Base-by-base conservation (phyloP, 2,888 invertebrate genomes). In the Amblyjoppa fuscipennis region DNA sequence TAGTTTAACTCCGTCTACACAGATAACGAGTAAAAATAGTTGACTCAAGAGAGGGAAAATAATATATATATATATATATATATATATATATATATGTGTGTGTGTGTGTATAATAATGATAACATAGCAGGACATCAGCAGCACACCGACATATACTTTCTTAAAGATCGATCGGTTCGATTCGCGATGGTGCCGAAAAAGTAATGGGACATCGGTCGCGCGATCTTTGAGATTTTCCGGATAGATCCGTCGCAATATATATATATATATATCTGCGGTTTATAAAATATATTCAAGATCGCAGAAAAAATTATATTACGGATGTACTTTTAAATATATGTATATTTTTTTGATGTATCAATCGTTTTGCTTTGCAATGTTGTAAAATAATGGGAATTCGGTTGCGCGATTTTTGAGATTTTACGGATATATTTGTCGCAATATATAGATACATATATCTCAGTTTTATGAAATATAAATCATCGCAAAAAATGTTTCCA, bases 121-220 rank as follows among this genome's bases (percentile, higher is more conserved):
- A 78, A 77, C 61, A 79, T 53, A 61, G 49, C 20, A 77, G 68
- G 70, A 71, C 20, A 71, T 41, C 41, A 77, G 56, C 71, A 56
- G 45, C 51, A 76, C 70, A 70, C 34, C 38, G 49, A 71, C 34
- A 82, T 51, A 82, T 51, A 41, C 34, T 13, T 13, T 41, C 41
- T 25, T 70, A 6, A 71, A 73, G 25, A 61, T 20, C 34, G 9
- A 2, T 38, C 38, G 38, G 20, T 41, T n/a, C 38, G 66, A 9
- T 34, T 66, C 20, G n/a, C 41, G 20, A 38, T 38, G 20, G 3
- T 38, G n/a, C 38, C 11, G 13, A 64, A 64, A 41, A 9, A n/a
- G 16, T 66, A 7, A 66, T 4, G 61, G 13, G 61, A 61, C 13
- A 13, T 3, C 5, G 4, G 11, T 25, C 25, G 20, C 11, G 9